phyloP scores from a whole-genome alignment of 2,888 invertebrate genomes.

The Amiota communis region DNA sequence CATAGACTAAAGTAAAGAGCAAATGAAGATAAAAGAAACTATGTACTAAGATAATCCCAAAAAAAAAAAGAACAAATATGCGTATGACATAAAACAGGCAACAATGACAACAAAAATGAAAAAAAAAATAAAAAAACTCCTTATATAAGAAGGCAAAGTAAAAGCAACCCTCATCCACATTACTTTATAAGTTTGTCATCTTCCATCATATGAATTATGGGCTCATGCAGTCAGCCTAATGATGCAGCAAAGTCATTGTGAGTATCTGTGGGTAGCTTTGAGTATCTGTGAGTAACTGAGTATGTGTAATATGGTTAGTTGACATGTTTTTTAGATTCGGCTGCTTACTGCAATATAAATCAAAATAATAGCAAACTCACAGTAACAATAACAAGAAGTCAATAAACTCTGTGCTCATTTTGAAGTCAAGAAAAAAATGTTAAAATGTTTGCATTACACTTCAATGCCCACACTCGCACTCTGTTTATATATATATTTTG shows the following conservation, averaged over 20 bases:
- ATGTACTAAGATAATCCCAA: too few relatives aligned
- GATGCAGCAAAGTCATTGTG: conserved; percentile 19
- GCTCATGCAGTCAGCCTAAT: neutral
- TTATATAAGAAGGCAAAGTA: neutral
- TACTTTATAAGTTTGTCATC: neutral
- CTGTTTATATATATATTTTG: neutral
- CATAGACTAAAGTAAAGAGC: neutral
- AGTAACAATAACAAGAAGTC: neutral
- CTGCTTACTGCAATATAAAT: conserved; percentile 29
- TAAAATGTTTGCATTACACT: too few relatives aligned
- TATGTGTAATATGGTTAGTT: too few relatives aligned
- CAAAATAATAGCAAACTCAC: conserved; percentile 21
- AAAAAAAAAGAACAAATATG: neutral
- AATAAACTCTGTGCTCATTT: conserved; percentile 6
- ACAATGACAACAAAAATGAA: neutral
- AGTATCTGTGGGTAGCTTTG: conserved; percentile 1
- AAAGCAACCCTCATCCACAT: conserved; percentile 2
- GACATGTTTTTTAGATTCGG: conserved; percentile 10
- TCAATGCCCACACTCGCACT: too few relatives aligned
- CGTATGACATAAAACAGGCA: conserved; percentile 20
- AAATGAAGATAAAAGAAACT: too few relatives aligned
- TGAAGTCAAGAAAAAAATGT: neutral
- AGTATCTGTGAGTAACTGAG: too few relatives aligned
- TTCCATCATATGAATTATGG: neutral
- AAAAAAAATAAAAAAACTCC: neutral